Base-by-base conservation (phyloP, 2,797 vertebrate genomes). In the Selene dorsalis region DNA sequence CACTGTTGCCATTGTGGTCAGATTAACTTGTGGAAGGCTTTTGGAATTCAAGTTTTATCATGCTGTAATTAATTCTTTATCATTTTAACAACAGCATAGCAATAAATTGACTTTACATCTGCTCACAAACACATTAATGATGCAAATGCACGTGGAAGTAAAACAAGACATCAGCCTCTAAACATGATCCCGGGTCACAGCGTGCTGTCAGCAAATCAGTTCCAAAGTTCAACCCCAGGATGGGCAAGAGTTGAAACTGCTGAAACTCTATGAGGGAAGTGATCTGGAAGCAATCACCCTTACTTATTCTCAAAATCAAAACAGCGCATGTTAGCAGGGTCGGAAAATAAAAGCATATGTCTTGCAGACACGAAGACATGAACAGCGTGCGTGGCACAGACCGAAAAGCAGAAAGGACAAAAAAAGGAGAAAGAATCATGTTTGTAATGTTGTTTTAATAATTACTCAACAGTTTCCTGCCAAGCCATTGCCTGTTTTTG, bases 211-310 rank as follows among this genome's bases (percentile, higher is more conserved):
- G 24, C 57, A 24, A 8, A 22, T n/a, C 67, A 18, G 75, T 50
- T 80, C 18, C 69, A 55, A 68, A 78, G 45, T 82, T 87, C 62
- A 79, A 76, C 18, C 28, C 39, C 28, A n/a, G 61, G 55, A 80
- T 80, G 65, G 72, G 59, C 73, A 52, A 68, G 35, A 81, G 61
- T 68, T 70, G 38, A 89, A 86, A 75, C 58, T 68, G 57, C 65
- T 82, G 39, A 82, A 84, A 69, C 16, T 72, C 52, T 48, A 57
- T 0, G 32, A 77, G 50, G 47, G 78, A 81, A 66, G 55, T 43
- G 71, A 85, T 91, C 92, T 95, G 92, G 92, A 94, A 93, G 70
- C 78, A 86, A 90, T 94, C 79, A 87, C 14, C 28, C 38, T 75
- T 35, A 30, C 70, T 83, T 76, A 72, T 85, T 88, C 69, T 70